Conservation (phyloP, 2,888 invertebrate species). For the Rhimphoctona megacephalus region DNA sequence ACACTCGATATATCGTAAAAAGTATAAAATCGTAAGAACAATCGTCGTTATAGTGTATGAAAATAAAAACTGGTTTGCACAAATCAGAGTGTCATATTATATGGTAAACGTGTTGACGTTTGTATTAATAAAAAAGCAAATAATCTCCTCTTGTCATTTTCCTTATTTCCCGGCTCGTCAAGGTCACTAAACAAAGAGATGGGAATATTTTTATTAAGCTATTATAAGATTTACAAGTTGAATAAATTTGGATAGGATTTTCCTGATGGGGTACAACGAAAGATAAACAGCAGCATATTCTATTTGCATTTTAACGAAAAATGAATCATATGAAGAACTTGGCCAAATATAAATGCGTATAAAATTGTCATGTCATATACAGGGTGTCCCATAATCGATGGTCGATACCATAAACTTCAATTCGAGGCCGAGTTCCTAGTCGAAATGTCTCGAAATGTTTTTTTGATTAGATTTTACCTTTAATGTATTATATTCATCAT, state of each 20-base stretch:
- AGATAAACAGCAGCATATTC: background rate
- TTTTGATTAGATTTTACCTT: background rate
- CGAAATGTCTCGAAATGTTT: background rate
- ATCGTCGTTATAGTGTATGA: conserved; percentile 46
- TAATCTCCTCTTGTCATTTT: conserved; percentile 14
- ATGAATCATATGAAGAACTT: conserved; percentile 47
- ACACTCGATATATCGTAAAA: conserved; percentile 42
- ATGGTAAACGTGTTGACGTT: conserved; percentile 44
- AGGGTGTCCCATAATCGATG: background rate
- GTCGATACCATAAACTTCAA: background rate
- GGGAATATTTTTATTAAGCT: background rate
- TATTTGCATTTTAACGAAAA: conserved; percentile 35
- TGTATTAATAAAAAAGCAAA: conserved; percentile 45
- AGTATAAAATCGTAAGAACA: background rate
- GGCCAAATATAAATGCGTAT: conserved; percentile 25
- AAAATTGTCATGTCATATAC: background rate
- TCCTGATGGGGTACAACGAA: background rate
- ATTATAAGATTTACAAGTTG: background rate
- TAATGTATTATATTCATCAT: too few species aligned
- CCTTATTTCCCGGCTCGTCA: conserved; percentile 11
- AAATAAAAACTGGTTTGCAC: conserved; percentile 44
- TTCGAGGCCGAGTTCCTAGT: background rate
- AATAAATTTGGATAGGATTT: conserved; percentile 8
- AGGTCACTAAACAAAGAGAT: conserved; percentile 1
- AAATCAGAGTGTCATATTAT: conserved; percentile 52